A percentile compares a stretch with the other conserved stretches of the same genome.
These are phyloP conservation scores for Drosophila affinis DNA, from an alignment of 2,888 invertebrate species.

Conservation along the genomic window DNA sequence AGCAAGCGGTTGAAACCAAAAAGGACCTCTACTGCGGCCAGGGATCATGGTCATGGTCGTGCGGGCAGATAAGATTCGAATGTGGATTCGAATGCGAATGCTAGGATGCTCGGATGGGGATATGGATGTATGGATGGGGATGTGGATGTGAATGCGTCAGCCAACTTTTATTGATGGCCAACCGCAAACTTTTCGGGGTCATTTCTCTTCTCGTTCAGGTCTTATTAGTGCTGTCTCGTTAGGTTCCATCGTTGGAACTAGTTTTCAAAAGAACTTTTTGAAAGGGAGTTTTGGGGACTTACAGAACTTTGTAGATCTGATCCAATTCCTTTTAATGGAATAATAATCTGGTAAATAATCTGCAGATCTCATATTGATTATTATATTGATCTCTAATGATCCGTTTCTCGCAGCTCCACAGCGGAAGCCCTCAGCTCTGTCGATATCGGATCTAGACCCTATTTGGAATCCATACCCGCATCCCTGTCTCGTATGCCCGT, in stretches of 20 bases:
- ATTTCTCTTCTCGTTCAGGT: constrained; percentile 9
- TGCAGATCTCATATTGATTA: not conserved
- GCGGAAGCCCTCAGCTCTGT: not conserved
- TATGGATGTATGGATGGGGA: constrained; percentile 5
- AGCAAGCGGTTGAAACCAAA: constrained; percentile 23
- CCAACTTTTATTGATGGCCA: constrained; percentile 70
- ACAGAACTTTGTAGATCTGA: not conserved
- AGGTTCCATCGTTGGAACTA: constrained; percentile 11
- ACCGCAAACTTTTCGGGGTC: constrained; percentile 49
- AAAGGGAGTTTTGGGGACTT: not conserved
- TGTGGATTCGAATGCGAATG: constrained; percentile 27
- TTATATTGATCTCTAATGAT: not conserved
- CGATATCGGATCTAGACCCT: not conserved
- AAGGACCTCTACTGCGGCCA: constrained; percentile 42
- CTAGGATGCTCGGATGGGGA: not conserved
- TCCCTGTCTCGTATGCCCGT: constrained; percentile 14
- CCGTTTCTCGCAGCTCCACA: not conserved
- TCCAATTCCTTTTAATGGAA: not conserved
- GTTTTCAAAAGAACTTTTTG: not conserved
- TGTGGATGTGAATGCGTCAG: constrained; percentile 27
- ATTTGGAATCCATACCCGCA: not conserved
- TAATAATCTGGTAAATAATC: not conserved
- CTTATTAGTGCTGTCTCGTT: constrained; percentile 30
- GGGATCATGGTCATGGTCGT: constrained; percentile 49
- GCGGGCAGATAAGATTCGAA: constrained; percentile 42